Evolutionary conservation across 2,888 invertebrate species (phyloP), one percentile per base, ranked within the genome.

Genomic region (Drosophila glabriapex): DNA sequence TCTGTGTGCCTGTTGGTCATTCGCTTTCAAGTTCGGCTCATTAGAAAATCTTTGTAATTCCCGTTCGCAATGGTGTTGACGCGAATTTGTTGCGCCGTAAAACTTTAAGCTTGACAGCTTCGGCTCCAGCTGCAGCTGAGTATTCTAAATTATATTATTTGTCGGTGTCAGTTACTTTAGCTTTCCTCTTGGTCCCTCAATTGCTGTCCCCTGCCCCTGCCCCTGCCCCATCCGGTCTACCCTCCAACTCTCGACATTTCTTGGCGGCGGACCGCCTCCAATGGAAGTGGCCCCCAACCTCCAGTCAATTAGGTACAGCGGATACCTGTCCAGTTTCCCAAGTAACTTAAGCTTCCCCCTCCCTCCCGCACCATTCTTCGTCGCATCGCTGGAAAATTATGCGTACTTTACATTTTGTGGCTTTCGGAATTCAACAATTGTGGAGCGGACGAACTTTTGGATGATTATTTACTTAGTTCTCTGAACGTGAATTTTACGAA

Each of bases 401-500:
- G 85, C 89, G 78, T 82, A 84, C 80, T 87, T 85, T 87, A 82
- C 85, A 84, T 89, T 86, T 87, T 89, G 89, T 58, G 90, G 85
- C 78, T 89, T 85, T 87, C 58, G 67, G 55, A 70, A 67, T 72
- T 67, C 64, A 67, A 70, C 70, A 69, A 58, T 76, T 62, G 63
- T 41, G 65, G 66, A 61, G 66, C 59, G 46, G 68, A 62, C 68
- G 35, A 74, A 81, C 73, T 71, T 82, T 77, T 60, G 60, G 61
- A 70, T 74, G 87, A 82, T 89, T 87, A 87, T 89, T 89, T 89
- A 82, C 89, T 89, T 86, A 85, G 82, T 84, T 84, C 72, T 78
- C 58, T 86, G 82, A 88, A 86, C 71, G 77, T 73, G 87, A 89
- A 83, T 81, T 79, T 80, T 73, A 83, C 77, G 72, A 76, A 82